Percentiles rank a stretch among this genome's conserved stretches.
Evolutionary conservation across 2,113 vertebrate genomes (phyloP).

Genomic region (Himantopus leucocephalus): DNA sequence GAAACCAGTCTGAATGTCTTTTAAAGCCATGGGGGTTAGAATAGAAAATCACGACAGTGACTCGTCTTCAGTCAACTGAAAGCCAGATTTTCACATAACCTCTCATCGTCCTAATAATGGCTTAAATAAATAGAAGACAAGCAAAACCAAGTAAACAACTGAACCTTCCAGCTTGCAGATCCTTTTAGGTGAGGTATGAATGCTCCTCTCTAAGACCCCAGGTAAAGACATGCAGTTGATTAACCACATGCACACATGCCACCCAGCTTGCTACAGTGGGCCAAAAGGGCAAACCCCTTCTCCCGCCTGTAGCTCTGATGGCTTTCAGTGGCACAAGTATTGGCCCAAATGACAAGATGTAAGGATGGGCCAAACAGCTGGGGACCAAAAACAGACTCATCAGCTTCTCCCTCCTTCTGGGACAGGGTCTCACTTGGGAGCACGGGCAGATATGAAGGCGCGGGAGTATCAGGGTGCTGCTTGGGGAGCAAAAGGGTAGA

Average conservation of each 20-base stretch:
- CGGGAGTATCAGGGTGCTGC: not conserved
- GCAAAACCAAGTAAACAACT: not conserved
- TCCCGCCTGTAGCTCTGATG: not conserved
- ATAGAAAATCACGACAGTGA: not conserved
- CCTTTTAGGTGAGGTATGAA: not conserved
- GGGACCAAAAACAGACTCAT: not conserved
- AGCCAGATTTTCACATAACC: not conserved
- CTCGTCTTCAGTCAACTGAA: not conserved
- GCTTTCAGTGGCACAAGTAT: not conserved
- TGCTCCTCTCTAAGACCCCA: not conserved
- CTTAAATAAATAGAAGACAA: conserved; percentile 14
- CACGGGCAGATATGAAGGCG: accelerated
- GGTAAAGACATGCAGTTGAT: not conserved
- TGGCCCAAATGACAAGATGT: not conserved
- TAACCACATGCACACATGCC: accelerated
- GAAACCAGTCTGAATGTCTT: not conserved
- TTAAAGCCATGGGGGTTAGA: not conserved
- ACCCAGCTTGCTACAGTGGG: not conserved
- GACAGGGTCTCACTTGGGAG: not conserved
- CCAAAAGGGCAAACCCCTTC: not conserved
- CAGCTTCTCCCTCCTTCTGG: not conserved
- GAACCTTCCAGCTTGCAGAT: not conserved
- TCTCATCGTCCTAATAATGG: not conserved
- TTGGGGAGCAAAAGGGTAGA: not conserved
- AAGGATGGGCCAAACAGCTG: not conserved